These are phyloP conservation scores for Tetranychus truncatus DNA, from an alignment of 2,888 invertebrate species.

Conservation along the genomic window DNA sequence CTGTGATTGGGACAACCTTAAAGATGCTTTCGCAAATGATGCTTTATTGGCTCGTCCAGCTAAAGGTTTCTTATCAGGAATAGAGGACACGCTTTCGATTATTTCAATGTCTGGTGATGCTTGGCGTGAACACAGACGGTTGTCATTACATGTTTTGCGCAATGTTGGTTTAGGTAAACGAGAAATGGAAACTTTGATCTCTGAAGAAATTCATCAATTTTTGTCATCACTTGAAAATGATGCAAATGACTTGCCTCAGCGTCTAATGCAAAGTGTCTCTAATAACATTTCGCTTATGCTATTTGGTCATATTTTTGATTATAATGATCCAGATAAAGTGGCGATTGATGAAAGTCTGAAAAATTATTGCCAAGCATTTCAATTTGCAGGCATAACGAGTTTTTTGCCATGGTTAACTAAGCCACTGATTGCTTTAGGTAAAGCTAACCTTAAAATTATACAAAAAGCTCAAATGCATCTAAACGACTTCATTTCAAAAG, in stretches of 20 bases:
- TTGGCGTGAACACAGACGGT: neutral
- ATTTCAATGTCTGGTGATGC: neutral
- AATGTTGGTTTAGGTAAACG: neutral
- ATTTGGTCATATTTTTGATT: neutral
- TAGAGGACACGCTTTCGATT: neutral
- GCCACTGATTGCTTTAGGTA: too few relatives aligned
- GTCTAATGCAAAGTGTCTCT: neutral
- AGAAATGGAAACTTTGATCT: neutral
- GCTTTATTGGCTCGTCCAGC: neutral
- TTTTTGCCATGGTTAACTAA: neutral
- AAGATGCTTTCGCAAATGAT: slow-evolving; percentile 3
- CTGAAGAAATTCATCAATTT: neutral
- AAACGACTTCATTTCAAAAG: neutral
- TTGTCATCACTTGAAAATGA: neutral
- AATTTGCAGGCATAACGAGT: neutral
- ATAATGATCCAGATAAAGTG: neutral
- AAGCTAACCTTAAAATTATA: too few relatives aligned
- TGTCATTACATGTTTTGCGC: neutral
- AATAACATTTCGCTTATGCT: neutral
- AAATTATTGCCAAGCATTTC: neutral
- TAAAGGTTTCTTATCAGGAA: neutral
- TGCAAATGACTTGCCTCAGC: neutral
- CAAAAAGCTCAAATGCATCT: neutral
- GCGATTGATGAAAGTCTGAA: neutral
- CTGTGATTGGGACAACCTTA: neutral